A percentile compares a stretch with the other conserved stretches of the same genome.
Evolutionary conservation across 1,140 invertebrate species (phyloP).

Genomic region (Brachionus calyciflorus): DNA sequence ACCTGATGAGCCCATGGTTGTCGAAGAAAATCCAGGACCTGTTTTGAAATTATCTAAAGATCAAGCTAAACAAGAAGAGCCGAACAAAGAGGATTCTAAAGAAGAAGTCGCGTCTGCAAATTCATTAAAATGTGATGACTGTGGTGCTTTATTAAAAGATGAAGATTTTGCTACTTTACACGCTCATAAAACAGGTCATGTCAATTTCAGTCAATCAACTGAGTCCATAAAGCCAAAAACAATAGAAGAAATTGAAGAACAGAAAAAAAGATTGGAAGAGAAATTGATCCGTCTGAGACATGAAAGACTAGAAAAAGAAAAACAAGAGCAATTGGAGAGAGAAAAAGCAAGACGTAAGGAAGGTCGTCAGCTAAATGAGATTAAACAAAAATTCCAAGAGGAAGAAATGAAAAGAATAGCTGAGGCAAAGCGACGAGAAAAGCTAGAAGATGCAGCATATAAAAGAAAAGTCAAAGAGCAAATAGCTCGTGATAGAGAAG

Average conservation of each 20-base stretch:
- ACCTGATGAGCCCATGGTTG: background rate
- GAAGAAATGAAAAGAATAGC: constrained; percentile 43
- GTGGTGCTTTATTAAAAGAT: constrained; percentile 42
- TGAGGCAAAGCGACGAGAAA: constrained; percentile 33
- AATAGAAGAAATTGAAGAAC: constrained; percentile 43
- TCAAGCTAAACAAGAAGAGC: background rate
- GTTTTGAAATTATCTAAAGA: constrained; percentile 2
- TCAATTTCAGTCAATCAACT: constrained; percentile 41
- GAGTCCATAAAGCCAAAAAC: constrained; percentile 42
- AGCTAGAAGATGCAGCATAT: constrained; percentile 40
- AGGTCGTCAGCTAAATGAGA: constrained; percentile 29
- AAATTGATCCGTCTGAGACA: constrained; percentile 16
- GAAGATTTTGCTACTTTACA: constrained; percentile 39
- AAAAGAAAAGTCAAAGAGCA: constrained; percentile 41
- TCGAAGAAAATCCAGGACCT: background rate
- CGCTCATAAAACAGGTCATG: constrained; percentile 35
- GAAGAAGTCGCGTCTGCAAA: background rate
- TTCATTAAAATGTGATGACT: constrained; percentile 46
- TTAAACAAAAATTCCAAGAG: constrained; percentile 45
- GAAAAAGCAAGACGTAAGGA: constrained; percentile 27
- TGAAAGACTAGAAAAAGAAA: constrained; percentile 36
- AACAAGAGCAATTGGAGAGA: constrained; percentile 13
- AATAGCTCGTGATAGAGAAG: constrained; percentile 41
- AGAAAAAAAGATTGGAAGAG: constrained; percentile 21
- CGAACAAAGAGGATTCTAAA: no score